Percentiles rank a stretch among this genome's conserved stretches.
Evolutionary conservation across 2,113 vertebrate genomes (phyloP).

Genomic region (Zootoca vivipara): DNA sequence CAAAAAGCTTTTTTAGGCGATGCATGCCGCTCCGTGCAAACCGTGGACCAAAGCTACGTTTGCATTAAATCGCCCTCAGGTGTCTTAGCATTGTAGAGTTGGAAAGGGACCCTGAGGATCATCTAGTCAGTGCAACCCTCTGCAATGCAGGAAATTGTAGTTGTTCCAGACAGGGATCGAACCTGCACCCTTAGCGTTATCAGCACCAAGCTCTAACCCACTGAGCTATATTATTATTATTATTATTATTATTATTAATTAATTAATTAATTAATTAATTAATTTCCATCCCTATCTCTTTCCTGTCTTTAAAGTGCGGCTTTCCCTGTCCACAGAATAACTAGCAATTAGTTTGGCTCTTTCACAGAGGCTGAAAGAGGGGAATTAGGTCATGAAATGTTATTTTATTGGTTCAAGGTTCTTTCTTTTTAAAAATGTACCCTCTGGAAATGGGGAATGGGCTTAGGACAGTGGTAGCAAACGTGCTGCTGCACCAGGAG

Average conservation of each 20-base stretch:
- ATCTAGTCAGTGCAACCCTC: too few relatives aligned
- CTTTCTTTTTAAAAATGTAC: neutral
- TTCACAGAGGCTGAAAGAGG: neutral
- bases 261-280: too few relatives aligned
- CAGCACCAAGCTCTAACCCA: too few relatives aligned
- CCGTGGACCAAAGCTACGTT: too few relatives aligned
- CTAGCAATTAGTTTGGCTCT: neutral
- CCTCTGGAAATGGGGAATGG: neutral
- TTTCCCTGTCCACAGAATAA: neutral
- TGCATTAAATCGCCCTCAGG: neutral
- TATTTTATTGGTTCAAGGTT: neutral
- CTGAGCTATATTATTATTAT: accelerated
- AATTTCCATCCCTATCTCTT: accelerated
- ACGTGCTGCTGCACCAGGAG: neutral
- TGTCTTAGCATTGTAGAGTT: neutral
- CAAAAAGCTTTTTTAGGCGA: neutral
- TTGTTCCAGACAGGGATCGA: too few relatives aligned
- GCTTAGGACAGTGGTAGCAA: neutral
- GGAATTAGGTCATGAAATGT: neutral
- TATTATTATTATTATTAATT: too few relatives aligned
- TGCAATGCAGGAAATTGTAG: too few relatives aligned
- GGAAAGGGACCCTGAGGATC: too few relatives aligned
- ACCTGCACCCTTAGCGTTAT: too few relatives aligned
- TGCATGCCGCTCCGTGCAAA: neutral
- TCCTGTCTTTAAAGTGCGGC: neutral